A percentile compares a stretch with the other conserved stretches of the same genome.
Evolutionary conservation across 2,113 vertebrate species (phyloP).

Genomic region (Spilogale gracilis): DNA sequence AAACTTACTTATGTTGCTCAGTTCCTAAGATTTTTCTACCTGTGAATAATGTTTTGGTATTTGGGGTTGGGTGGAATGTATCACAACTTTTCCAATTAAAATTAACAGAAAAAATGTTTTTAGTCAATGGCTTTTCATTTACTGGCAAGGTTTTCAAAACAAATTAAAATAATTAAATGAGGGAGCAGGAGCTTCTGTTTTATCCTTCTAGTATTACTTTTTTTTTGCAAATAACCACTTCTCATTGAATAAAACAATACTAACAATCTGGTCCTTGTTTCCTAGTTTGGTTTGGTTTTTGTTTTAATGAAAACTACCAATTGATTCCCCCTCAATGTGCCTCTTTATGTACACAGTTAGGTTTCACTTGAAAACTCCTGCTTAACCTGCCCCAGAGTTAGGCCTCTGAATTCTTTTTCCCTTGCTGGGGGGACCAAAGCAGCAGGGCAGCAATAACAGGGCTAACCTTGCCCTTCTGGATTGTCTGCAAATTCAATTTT

Average conservation of each 20-base stretch:
- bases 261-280: not conserved
- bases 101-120: slow-evolving; percentile 51
- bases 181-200: not conserved
- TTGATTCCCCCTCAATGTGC: not conserved
- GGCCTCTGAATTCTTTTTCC: not conserved
- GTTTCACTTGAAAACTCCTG: slow-evolving; percentile 17
- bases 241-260: slow-evolving; percentile 47
- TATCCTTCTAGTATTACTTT: not conserved
- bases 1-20: not conserved
- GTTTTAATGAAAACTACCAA: slow-evolving; percentile 2
- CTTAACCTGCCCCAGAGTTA: not conserved
- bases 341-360: not conserved
- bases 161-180: slow-evolving; percentile 41
- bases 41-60: not conserved
- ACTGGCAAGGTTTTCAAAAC: slow-evolving; percentile 38
- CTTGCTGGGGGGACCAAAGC: not conserved
- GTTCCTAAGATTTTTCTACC: not conserved
- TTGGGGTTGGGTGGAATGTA: not conserved
- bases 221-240: not conserved
- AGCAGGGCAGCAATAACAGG: not conserved
- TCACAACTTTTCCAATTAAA: slow-evolving; percentile 59
- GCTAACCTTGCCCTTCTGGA: not conserved
- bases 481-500: not conserved
- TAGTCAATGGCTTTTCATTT: slow-evolving; percentile 61
- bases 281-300: not conserved